A percentile compares a stretch with the other conserved stretches of the same genome.
phyloP scores from a whole-genome alignment of 1,140 invertebrate genomes.

The Cataglyphis hispanica region DNA sequence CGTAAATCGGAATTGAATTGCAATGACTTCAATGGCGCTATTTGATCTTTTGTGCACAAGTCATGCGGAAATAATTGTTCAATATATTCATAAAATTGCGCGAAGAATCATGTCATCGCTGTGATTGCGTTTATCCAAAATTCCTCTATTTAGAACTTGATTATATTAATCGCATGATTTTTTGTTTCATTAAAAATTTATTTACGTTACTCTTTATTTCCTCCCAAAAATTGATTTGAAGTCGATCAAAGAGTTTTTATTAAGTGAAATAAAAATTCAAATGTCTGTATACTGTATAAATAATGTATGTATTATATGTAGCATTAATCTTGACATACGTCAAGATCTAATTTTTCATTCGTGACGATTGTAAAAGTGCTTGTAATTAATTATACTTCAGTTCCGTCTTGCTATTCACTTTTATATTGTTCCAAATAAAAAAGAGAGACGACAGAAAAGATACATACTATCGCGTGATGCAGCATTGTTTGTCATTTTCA shows the following conservation, averaged over 20 bases:
- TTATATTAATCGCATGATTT: not conserved
- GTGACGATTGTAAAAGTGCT: not conserved
- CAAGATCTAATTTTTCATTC: not conserved
- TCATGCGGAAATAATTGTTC: constrained; percentile 20
- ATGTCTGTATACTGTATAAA: not conserved
- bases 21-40: not conserved
- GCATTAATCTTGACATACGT: not conserved
- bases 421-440: not conserved
- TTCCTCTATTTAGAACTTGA: not conserved
- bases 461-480: constrained; percentile 31
- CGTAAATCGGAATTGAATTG: constrained; percentile 1
- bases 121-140: not conserved
- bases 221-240: not conserved
- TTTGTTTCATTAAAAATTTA: not conserved
- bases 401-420: not conserved
- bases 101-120: not conserved
- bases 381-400: not conserved
- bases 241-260: not conserved
- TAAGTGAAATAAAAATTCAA: not conserved
- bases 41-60: constrained; percentile 5
- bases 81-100: not conserved
- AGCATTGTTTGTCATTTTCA: constrained; percentile 48
- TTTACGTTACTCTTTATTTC: not conserved
- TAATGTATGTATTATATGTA: not conserved
- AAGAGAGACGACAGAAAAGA: not conserved